phyloP scores from a whole-genome alignment of 2,797 vertebrate species.

The Danio albolineatus region DNA sequence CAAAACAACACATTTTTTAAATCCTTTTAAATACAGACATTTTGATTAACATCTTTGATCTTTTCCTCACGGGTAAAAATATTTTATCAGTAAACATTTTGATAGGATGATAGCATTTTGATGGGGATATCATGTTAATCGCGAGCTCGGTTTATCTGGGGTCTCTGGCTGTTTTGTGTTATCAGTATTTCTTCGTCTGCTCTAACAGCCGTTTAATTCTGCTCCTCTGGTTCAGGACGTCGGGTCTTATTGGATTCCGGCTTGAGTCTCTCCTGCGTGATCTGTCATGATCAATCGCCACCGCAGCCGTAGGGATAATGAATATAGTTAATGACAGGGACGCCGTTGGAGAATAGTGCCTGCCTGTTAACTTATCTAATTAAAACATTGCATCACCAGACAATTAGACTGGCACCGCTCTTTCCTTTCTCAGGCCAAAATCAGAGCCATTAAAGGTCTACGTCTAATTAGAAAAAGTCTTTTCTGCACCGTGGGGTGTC shows the following conservation, averaged over 20 bases:
- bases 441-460: constrained; percentile 74
- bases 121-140: constrained; percentile 18
- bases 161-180: constrained; percentile 30
- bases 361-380: constrained; percentile 79
- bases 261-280: constrained; percentile 56
- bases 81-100: constrained; percentile 23
- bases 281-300: constrained; percentile 78
- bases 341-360: constrained; percentile 67
- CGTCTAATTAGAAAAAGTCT: constrained; percentile 79
- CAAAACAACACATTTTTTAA: constrained; percentile 21
- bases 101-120: constrained; percentile 33
- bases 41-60: constrained; percentile 36
- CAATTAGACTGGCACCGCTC: constrained; percentile 68
- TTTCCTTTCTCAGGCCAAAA: constrained; percentile 68
- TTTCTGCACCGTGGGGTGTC: constrained; percentile 73
- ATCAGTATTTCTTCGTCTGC: constrained; percentile 38
- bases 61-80: constrained; percentile 12
- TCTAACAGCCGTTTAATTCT: constrained; percentile 49
- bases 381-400: constrained; percentile 75
- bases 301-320: constrained; percentile 72
- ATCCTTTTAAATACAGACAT: constrained; percentile 17
- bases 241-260: constrained; percentile 51
- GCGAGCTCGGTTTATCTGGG: constrained; percentile 19
- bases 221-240: constrained; percentile 52
- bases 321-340: constrained; percentile 73